Percentiles rank a stretch among this genome's conserved stretches.
These are phyloP conservation scores for Terrapene triunguis DNA, from an alignment of 2,113 vertebrate species.

Conservation along the genomic window DNA sequence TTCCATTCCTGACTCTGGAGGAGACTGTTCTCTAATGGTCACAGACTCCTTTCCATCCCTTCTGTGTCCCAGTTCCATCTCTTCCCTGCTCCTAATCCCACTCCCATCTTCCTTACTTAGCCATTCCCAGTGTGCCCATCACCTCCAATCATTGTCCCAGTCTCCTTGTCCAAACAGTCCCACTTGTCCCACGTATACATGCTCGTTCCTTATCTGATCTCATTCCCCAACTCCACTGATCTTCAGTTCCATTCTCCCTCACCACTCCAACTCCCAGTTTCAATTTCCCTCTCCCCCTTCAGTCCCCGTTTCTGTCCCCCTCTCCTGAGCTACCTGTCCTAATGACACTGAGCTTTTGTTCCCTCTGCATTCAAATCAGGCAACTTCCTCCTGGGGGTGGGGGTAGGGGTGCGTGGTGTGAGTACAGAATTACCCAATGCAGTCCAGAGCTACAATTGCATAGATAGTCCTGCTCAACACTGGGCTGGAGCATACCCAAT, in stretches of 20 bases:
- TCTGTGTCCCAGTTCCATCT: background rate
- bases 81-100: background rate
- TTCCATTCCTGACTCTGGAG: no score
- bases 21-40: no score
- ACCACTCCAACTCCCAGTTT: background rate
- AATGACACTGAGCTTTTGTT: background rate
- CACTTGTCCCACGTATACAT: no score
- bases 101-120: background rate
- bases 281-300: background rate
- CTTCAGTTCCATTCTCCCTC: background rate
- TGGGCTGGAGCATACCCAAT: background rate
- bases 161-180: background rate
- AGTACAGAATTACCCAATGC: background rate
- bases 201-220: no score
- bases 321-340: background rate
- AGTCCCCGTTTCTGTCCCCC: background rate
- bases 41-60: background rate
- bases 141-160: background rate
- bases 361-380: background rate
- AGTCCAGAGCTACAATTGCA: background rate
- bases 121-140: background rate
- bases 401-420: rapidly evolving
- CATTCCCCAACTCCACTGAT: background rate
- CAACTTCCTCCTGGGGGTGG: background rate
- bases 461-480: background rate